Conservation (phyloP, 1,140 invertebrate genomes). For the Euwallacea similis region DNA sequence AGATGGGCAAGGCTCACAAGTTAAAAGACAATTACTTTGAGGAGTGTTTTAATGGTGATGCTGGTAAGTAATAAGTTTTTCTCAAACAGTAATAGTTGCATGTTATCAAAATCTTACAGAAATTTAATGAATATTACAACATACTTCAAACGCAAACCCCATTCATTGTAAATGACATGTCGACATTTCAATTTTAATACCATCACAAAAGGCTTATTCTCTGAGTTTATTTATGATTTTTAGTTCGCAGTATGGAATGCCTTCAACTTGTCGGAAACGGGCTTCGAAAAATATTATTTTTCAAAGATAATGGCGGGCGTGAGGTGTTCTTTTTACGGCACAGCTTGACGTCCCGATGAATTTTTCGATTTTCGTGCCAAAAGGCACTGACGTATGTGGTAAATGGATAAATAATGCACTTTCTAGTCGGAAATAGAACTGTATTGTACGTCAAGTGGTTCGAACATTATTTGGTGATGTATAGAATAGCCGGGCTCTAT, state of each 20-base stretch:
- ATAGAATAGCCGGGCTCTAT: background rate
- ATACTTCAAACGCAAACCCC: no score
- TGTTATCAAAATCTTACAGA: no score
- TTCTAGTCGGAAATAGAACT: conserved; percentile 28
- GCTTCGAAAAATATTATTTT: conserved; percentile 28
- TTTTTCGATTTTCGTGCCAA: conserved; percentile 23
- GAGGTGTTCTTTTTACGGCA: conserved; percentile 11
- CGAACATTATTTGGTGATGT: conserved; percentile 22
- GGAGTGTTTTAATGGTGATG: no score
- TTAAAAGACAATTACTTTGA: no score
- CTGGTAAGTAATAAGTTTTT: no score
- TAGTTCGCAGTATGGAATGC: conserved; percentile 7
- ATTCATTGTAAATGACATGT: background rate
- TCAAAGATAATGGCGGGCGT: conserved; percentile 20
- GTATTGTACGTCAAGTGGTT: conserved; percentile 26
- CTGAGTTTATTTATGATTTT: conserved; percentile 21
- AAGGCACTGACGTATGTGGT: conserved; percentile 9
- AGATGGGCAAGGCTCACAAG: no score
- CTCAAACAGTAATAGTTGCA: no score
- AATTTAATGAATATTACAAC: no score
- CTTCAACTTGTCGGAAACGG: conserved; percentile 17
- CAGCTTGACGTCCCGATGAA: conserved; percentile 27
- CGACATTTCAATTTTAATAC: conserved; percentile 25
- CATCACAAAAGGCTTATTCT: conserved; percentile 7
- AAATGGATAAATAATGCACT: conserved; percentile 33